Percentiles rank a stretch among this genome's conserved stretches.
These are phyloP conservation scores for Lagria hirta DNA, from an alignment of 2,888 invertebrate species.

Conservation along the genomic window DNA sequence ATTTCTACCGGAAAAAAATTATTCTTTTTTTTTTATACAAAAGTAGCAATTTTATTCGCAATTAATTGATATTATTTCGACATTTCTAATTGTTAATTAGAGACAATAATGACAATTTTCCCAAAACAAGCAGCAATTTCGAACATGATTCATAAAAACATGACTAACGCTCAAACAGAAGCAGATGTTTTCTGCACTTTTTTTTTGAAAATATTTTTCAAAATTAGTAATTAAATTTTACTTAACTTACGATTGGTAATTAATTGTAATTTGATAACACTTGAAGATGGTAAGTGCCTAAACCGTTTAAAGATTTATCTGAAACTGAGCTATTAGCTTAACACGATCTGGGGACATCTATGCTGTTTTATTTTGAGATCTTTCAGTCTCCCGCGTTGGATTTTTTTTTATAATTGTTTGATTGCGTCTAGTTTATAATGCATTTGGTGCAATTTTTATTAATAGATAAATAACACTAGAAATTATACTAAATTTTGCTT, in stretches of 20 bases:
- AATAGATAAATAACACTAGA: too few species aligned
- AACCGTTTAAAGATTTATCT: slow-evolving; percentile 28
- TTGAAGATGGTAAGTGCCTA: slow-evolving; percentile 15
- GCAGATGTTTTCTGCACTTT: slow-evolving; percentile 7
- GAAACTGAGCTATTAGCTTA: slow-evolving; percentile 27
- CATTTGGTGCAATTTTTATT: too few species aligned
- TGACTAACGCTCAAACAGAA: slow-evolving; percentile 21
- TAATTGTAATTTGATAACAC: slow-evolving; percentile 12
- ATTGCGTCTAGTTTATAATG: too few species aligned
- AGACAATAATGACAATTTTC: slow-evolving; percentile 9
- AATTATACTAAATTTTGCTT: too few species aligned
- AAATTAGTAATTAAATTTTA: too few species aligned
- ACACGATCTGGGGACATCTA: slow-evolving; percentile 53
- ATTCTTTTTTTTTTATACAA: too few species aligned
- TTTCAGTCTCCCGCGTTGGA: slow-evolving; percentile 53
- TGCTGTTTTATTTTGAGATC: slow-evolving; percentile 56
- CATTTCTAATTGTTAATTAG: not conserved
- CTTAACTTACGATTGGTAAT: too few species aligned
- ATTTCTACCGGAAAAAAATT: slow-evolving; percentile 11
- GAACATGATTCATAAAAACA: slow-evolving; percentile 29
- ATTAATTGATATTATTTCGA: slow-evolving; percentile 1
- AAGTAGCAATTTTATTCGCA: not conserved
- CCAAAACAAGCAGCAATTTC: slow-evolving; percentile 22
- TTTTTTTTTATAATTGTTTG: slow-evolving; percentile 33
- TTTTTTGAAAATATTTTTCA: too few species aligned